phyloP scores from a whole-genome alignment of 2,888 invertebrate species.

The Cheilosia urbana region DNA sequence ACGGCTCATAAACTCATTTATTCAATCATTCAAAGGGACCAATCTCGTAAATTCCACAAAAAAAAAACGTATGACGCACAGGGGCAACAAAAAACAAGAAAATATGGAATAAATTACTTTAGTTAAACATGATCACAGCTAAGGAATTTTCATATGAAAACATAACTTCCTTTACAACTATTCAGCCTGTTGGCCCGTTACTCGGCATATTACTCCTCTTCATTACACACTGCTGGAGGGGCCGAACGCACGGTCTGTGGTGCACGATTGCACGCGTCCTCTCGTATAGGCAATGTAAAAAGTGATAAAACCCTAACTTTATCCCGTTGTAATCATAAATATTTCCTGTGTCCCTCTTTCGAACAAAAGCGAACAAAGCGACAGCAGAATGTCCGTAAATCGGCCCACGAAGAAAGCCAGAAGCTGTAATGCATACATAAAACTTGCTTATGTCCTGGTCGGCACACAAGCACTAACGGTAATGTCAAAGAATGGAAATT shows the following conservation, averaged over 20 bases:
- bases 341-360: constrained; percentile 36
- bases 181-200: constrained; percentile 53
- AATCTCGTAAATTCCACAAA: constrained; percentile 51
- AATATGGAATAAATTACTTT: constrained; percentile 33
- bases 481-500: constrained; percentile 65
- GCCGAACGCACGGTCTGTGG: background rate
- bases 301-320: constrained; percentile 74
- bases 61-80: constrained; percentile 1
- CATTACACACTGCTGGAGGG: constrained; percentile 44
- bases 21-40: constrained; percentile 60
- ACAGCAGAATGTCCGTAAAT: constrained; percentile 35
- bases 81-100: background rate
- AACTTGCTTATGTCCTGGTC: constrained; percentile 60
- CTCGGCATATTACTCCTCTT: constrained; percentile 56
- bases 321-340: constrained; percentile 75
- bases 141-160: constrained; percentile 69
- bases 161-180: constrained; percentile 70
- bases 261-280: constrained; percentile 38
- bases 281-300: constrained; percentile 59
- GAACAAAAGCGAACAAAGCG: constrained; percentile 20
- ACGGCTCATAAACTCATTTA: constrained; percentile 72
- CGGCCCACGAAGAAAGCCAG: constrained; percentile 46
- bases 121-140: constrained; percentile 63
- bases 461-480: constrained; percentile 1
- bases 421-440: constrained; percentile 73